phyloP scores from a whole-genome alignment of 1,140 invertebrate genomes.

The Nebria ingens region DNA sequence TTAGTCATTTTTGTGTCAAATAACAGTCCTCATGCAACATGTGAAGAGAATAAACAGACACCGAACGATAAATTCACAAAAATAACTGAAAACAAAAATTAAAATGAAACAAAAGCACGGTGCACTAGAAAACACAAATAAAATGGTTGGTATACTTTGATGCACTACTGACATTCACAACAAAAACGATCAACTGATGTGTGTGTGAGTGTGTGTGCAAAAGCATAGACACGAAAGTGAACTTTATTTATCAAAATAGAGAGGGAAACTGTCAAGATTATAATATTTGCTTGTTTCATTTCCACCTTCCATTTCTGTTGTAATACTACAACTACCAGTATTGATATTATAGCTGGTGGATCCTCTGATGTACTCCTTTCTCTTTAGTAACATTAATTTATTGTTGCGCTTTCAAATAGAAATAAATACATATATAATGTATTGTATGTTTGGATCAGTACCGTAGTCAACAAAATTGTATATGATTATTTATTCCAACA shows the following conservation, averaged over 20 bases:
- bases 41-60: not conserved
- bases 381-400: not conserved
- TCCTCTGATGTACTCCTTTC: not conserved
- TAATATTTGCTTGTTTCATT: not conserved
- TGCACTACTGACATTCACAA: too few species aligned
- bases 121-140: not conserved
- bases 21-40: conserved; percentile 1
- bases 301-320: not conserved
- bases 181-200: not conserved
- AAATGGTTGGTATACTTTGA: too few species aligned
- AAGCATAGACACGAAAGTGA: not conserved
- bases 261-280: not conserved
- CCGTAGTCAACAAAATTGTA: too few species aligned
- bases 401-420: not conserved
- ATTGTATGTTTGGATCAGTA: not conserved
- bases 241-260: not conserved
- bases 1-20: conserved; percentile 18
- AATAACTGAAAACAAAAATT: conserved; percentile 1
- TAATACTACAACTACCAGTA: too few species aligned
- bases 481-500: too few species aligned
- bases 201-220: not conserved
- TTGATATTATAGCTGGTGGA: not conserved
- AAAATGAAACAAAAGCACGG: not conserved
- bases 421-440: not conserved
- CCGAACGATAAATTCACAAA: not conserved